Percentiles rank a stretch among this genome's conserved stretches.
phyloP scores from a whole-genome alignment of 2,797 vertebrate genomes.

The Mormyrops attenuatus region DNA sequence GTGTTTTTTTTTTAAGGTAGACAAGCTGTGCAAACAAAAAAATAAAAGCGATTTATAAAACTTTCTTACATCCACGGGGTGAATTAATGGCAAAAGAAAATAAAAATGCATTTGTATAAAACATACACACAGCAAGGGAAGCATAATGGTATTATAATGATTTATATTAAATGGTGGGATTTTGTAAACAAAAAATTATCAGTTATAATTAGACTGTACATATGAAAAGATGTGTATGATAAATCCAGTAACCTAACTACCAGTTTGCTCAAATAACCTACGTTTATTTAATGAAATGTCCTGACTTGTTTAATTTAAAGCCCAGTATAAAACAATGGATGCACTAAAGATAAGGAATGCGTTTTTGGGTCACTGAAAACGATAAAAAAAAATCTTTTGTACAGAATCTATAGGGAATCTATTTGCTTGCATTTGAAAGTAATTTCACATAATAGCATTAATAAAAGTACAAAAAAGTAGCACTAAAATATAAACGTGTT shows the following conservation, averaged over 20 bases:
- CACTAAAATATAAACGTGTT: background rate
- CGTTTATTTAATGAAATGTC: background rate
- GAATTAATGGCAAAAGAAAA: background rate
- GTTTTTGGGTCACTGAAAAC: background rate
- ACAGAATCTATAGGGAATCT: background rate
- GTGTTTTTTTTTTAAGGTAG: background rate
- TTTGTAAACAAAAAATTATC: background rate
- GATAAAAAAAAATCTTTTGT: background rate
- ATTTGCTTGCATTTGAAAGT: background rate
- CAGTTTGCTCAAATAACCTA: background rate
- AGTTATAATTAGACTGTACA: background rate
- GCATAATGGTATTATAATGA: background rate
- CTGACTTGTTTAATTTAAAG: background rate
- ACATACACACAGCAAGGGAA: background rate
- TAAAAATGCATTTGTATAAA: background rate
- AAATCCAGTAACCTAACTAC: background rate
- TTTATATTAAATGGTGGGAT: background rate
- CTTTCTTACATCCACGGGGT: background rate
- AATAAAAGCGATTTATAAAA: background rate
- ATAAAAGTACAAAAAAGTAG: background rate
- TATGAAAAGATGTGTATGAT: background rate
- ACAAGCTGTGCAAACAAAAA: background rate
- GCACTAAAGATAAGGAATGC: background rate
- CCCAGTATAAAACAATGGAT: background rate
- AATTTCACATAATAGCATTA: background rate